These are phyloP conservation scores for Cyclura pinguis DNA, from an alignment of 2,797 vertebrate genomes.

Conservation along the genomic window DNA sequence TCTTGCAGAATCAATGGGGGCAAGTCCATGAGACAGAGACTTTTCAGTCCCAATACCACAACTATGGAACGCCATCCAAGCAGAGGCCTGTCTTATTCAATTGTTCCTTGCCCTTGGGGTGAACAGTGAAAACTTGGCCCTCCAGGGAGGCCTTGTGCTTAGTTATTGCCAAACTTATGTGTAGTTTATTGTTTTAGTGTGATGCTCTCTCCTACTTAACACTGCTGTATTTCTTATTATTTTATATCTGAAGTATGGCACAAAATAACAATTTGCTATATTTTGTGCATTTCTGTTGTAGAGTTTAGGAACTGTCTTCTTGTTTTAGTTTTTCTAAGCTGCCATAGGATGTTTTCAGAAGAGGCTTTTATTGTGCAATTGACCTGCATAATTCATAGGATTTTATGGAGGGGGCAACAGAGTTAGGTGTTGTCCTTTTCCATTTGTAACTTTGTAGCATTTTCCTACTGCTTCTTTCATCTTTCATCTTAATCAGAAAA, in stretches of 20 bases:
- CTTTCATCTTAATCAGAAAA: background rate
- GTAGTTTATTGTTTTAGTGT: background rate
- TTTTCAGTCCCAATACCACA: background rate
- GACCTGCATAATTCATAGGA: background rate
- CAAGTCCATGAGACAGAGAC: background rate
- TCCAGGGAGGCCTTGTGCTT: background rate
- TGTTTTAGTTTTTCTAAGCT: background rate
- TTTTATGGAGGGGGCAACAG: background rate
- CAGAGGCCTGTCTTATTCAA: background rate
- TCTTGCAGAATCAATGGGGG: background rate
- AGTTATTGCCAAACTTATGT: background rate
- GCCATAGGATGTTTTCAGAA: background rate
- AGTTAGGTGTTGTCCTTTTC: background rate
- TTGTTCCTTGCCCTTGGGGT: background rate
- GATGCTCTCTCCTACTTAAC: background rate
- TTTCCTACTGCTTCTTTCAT: background rate
- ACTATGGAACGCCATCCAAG: background rate
- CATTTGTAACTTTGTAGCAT: background rate
- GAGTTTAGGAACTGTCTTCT: background rate
- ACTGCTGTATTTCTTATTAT: background rate
- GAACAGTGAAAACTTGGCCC: background rate
- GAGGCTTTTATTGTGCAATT: background rate
- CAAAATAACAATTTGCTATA: background rate
- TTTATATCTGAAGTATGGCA: background rate
- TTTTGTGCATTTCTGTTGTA: background rate